Conservation (phyloP, 2,113 vertebrate genomes). For the Malurus cyaneus region DNA sequence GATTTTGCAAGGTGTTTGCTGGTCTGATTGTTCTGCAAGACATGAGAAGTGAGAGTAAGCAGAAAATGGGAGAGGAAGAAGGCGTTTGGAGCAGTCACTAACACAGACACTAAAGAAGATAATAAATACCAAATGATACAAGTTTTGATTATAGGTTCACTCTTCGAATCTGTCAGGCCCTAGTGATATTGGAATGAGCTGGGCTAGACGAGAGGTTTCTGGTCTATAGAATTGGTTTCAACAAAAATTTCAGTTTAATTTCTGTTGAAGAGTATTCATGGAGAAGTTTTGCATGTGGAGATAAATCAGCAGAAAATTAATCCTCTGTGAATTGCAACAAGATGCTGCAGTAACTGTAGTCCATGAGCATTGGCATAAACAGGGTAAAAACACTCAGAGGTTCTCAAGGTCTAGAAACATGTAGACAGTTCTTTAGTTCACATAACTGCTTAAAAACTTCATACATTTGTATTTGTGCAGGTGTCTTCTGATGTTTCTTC, state of each 20-base stretch:
- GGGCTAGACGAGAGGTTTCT: background rate
- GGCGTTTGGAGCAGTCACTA: background rate
- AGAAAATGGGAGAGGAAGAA: background rate
- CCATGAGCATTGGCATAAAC: background rate
- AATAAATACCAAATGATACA: background rate
- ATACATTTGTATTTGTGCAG: background rate
- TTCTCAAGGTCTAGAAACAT: background rate
- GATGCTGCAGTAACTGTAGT: background rate
- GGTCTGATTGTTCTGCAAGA: background rate
- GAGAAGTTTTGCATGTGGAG: background rate
- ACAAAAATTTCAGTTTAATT: background rate
- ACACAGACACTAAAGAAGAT: background rate
- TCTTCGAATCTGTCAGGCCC: background rate
- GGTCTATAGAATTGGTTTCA: background rate
- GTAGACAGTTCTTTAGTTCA: background rate
- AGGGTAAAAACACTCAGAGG: background rate
- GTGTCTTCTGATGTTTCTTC: background rate
- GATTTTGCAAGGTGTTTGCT: constrained; percentile 22
- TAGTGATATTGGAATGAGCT: background rate
- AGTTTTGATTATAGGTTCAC: background rate
- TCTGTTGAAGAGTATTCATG: background rate
- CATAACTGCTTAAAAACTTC: background rate
- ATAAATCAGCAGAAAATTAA: background rate
- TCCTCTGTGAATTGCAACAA: background rate
- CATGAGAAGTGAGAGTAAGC: background rate